A percentile compares a stretch with the other conserved stretches of the same genome.
phyloP scores from a whole-genome alignment of 2,888 invertebrate genomes.

The Caenorhabditis sulstoni region DNA sequence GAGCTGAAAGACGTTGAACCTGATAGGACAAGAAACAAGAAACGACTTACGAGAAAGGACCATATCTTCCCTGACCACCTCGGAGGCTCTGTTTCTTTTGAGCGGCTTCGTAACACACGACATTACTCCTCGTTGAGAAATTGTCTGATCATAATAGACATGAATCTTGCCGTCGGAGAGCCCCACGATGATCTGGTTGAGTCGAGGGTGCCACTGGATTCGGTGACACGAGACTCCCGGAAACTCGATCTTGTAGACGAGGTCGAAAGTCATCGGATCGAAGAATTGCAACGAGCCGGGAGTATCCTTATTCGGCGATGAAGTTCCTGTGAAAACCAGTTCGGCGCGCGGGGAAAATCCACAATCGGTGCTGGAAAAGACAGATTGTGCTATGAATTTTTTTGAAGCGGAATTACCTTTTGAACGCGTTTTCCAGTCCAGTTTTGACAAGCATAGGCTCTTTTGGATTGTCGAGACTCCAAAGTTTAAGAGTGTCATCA shows the following conservation, averaged over 20 bases:
- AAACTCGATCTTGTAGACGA: constrained; percentile 87
- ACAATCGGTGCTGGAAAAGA: constrained; percentile 83
- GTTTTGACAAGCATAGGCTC: constrained; percentile 86
- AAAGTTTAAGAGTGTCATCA: constrained; percentile 95
- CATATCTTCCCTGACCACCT: constrained; percentile 91
- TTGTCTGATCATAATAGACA: constrained; percentile 91
- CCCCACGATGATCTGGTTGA: constrained; percentile 96
- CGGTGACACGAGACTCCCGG: constrained; percentile 89
- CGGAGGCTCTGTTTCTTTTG: constrained; percentile 83
- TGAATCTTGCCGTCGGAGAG: constrained; percentile 87
- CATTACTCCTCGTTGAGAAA: constrained; percentile 90
- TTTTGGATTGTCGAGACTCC: constrained; percentile 88
- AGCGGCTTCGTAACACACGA: constrained; percentile 86
- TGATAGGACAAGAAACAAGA: background rate
- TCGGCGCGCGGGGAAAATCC: constrained; percentile 94
- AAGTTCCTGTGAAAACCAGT: constrained; percentile 91
- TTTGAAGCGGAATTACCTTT: too few relatives aligned
- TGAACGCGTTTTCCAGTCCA: constrained; percentile 88
- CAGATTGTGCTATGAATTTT: background rate
- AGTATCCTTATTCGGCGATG: constrained; percentile 83
- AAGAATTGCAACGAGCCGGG: constrained; percentile 88
- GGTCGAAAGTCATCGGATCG: constrained; percentile 87
- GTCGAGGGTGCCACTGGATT: constrained; percentile 94
- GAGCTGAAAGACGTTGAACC: constrained; percentile 82
- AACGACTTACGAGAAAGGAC: constrained; percentile 88